Base-by-base conservation (phyloP, 2,797 vertebrate genomes). In the Sebastes reedi region DNA sequence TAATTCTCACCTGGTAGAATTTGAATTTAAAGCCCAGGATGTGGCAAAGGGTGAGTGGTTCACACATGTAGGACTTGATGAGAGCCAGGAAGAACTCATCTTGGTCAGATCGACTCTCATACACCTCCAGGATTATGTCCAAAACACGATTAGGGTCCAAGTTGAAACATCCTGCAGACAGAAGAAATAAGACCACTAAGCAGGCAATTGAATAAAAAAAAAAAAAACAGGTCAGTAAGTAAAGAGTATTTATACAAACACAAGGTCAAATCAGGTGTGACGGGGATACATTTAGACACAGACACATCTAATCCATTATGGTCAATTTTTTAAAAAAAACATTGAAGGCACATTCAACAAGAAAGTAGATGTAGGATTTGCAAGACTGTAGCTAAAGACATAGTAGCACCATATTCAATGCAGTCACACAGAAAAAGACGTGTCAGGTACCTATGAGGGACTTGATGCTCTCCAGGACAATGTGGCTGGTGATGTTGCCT, bases 1-100 rank as follows among this genome's bases (percentile, higher is more conserved):
- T 58, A 42, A 13, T 55, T 60, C 85, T 94, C 92, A 99, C 98
- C 97, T 99, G 98, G 90, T 98, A 99, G 91, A 99, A 99, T 89
- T 99, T 99, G 94, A 99, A 99, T 90, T 99, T 99, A 94, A 99
- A 99, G 67, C 98, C 99, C 81, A 99, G 96, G 89, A 99, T 99
- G 96, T 99, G 98, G 95, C 98, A 99, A 27, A 99, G 96, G 69
- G 98, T 99, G 94, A 99, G 97, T 65, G 97, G 97, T 89, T 99
- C 99, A 90, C 99, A 99, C 99, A 99, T 99, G 84, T 99, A 99
- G 36, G 98, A 99, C 88, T 99, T 98, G 90, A 99, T 98, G 89
- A 99, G 95, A 52, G 98, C 96, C 85, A 99, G 95, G 91, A 99
- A 99, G 92, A 99, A 99, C 77, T 99, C 98, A 86, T 99, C 98